Percentiles rank a stretch among this genome's conserved stretches.
Evolutionary conservation across 2,888 invertebrate species (phyloP).

Genomic region (Troides aeacus): DNA sequence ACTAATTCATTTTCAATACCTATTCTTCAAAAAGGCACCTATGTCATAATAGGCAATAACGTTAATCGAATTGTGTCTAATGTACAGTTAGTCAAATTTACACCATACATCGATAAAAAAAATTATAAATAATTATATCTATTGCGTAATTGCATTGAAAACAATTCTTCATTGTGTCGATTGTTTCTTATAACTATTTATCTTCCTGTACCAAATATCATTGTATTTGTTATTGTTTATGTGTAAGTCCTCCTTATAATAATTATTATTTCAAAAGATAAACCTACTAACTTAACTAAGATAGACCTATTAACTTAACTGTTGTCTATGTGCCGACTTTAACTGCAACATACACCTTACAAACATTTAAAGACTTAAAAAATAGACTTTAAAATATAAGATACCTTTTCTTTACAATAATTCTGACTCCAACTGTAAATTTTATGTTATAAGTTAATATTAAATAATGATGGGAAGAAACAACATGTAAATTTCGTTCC

Average conservation of each 20-base stretch:
- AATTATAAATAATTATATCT: background rate
- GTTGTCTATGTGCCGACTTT: background rate
- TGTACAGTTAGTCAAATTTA: no score
- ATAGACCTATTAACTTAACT: background rate
- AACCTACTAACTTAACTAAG: background rate
- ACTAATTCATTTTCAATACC: no score
- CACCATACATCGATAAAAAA: background rate
- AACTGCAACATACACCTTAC: background rate
- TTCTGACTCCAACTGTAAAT: no score
- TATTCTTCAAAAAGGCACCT: no score
- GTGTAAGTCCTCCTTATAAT: background rate
- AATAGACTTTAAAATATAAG: background rate
- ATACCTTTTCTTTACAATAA: background rate
- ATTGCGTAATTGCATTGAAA: background rate
- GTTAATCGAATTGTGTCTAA: no score
- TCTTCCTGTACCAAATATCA: background rate
- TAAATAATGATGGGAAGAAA: background rate
- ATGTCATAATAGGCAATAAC: no score
- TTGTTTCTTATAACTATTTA: background rate
- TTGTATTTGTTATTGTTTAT: background rate
- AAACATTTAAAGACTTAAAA: background rate
- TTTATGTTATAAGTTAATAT: background rate
- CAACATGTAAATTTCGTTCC: background rate
- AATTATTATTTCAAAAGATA: background rate
- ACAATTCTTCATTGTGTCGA: conserved; percentile 6